Evolutionary conservation across 2,797 vertebrate species (phyloP), one percentile per base, ranked within the genome.

Genomic region (Lepilemur ruficaudatus): DNA sequence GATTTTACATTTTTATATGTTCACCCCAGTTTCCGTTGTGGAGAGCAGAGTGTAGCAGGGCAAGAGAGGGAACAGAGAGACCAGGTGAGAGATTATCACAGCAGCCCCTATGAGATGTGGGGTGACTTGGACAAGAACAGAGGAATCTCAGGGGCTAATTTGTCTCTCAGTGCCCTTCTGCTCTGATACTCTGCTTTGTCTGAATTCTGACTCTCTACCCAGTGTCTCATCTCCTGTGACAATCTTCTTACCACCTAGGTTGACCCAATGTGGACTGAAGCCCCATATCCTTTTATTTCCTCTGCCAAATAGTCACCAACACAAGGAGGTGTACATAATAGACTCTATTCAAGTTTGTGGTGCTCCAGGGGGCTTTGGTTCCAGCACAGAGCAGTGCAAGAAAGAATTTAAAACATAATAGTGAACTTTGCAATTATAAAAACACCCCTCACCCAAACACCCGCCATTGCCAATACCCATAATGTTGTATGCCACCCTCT

Each of bases 371-470:
- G 4, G 6, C 20, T 46, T 88, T 38, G 38, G 14, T 38, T 48
- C 46, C 7, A 52, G 63, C 5, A 86, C n/a, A 52, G 14, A 80
- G 15, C 4, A 81, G 57, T 35, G 23, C 4, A 61, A 9, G 14
- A 61, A 80, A 48, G 10, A 81, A 83, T 57, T 73, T 92, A 92
- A 89, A 89, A 86, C 43, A 12, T 17, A 63, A 17, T 73, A 82
- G 82, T 57, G 52, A 93, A 72, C 32, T 32, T 38, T 35, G 9
- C 22, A 65, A 2, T 73, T 48, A 55, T 93, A 35, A 82, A 75
- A 89, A 83, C 7, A 28, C 0, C 28, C 67, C 30, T 57, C 48
- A 28, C 22, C 17, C 41, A 57, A 57, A 50, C 11, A 38, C 67
- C 11, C 2, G 17, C n/a, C 22, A 43, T 15, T 4, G 23, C 59